These are phyloP conservation scores for Acronicta alni DNA, from an alignment of 2,888 invertebrate species.

Conservation along the genomic window DNA sequence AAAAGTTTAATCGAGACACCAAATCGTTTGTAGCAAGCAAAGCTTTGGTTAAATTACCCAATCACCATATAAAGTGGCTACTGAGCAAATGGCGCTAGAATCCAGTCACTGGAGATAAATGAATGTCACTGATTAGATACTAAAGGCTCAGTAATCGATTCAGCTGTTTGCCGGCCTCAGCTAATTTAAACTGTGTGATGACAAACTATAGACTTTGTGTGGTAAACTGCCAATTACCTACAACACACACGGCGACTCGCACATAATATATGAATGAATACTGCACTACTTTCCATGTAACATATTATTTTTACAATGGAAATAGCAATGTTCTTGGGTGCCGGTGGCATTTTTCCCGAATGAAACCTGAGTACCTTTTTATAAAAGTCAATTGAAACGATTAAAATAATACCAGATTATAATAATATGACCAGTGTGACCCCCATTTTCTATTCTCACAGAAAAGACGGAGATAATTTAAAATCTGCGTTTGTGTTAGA, in stretches of 20 bases:
- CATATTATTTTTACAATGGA: too few relatives aligned
- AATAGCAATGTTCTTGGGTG: too few relatives aligned
- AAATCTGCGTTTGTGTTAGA: too few relatives aligned
- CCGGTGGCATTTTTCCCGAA: too few relatives aligned
- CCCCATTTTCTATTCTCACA: too few relatives aligned
- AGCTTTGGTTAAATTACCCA: conserved; percentile 78
- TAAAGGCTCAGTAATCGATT: conserved; percentile 65
- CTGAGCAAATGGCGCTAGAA: conserved; percentile 73
- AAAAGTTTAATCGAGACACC: conserved; percentile 64
- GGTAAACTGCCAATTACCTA: conserved; percentile 31
- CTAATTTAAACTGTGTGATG: conserved; percentile 54
- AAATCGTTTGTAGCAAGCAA: conserved; percentile 68
- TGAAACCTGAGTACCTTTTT: not conserved
- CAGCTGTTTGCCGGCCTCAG: conserved; percentile 59
- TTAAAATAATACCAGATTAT: too few relatives aligned
- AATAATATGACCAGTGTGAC: too few relatives aligned
- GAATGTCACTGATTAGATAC: conserved; percentile 74
- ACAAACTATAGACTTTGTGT: conserved; percentile 31
- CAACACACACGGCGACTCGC: conserved; percentile 13
- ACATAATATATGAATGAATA: conserved; percentile 26
- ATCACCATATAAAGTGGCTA: conserved; percentile 82
- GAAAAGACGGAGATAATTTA: too few relatives aligned
- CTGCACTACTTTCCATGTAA: conserved; percentile 5
- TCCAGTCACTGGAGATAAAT: conserved; percentile 75
- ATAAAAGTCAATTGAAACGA: too few relatives aligned